Percentiles rank a stretch among this genome's conserved stretches.
These are phyloP conservation scores for Eupithecia subfuscata DNA, from an alignment of 2,888 invertebrate species.

Conservation along the genomic window DNA sequence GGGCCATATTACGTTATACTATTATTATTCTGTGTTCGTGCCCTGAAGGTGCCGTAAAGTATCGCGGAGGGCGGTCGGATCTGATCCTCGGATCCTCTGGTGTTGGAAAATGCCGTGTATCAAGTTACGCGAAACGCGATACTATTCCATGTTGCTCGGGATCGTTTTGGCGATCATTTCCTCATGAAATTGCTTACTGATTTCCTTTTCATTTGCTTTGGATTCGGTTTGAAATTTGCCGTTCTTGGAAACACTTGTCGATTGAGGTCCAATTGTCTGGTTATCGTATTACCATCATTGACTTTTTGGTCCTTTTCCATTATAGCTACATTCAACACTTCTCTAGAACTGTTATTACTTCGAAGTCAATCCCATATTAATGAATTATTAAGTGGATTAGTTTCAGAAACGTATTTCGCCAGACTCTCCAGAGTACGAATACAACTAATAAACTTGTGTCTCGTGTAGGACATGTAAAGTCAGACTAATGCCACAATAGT, in stretches of 20 bases:
- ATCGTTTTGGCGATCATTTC: conserved; percentile 28
- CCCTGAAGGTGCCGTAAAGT: conserved; percentile 34
- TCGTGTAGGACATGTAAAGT: conserved; percentile 1
- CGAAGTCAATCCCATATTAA: neutral
- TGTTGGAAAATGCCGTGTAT: conserved; percentile 30
- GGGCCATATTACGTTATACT: conserved; percentile 20
- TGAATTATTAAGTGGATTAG: conserved; percentile 3
- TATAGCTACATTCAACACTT: neutral
- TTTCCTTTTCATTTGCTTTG: conserved; percentile 19
- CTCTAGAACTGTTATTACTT: neutral
- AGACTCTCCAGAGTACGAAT: conserved; percentile 12
- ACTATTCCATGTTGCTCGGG: conserved; percentile 26
- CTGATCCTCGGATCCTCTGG: conserved; percentile 30
- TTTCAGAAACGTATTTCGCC: neutral
- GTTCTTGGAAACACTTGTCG: neutral
- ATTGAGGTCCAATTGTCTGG: neutral
- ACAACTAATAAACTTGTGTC: neutral
- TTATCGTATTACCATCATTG: conserved; percentile 1
- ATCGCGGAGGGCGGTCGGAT: conserved; percentile 35
- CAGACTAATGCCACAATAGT: neutral
- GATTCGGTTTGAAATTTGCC: neutral
- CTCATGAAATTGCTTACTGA: conserved; percentile 30
- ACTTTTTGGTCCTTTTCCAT: neutral
- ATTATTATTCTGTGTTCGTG: conserved; percentile 34
- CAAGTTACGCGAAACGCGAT: conserved; percentile 30